Percentiles rank a stretch among this genome's conserved stretches.
Conservation (phyloP, 1,140 invertebrate genomes). For the Melanaphis sacchari region DNA sequence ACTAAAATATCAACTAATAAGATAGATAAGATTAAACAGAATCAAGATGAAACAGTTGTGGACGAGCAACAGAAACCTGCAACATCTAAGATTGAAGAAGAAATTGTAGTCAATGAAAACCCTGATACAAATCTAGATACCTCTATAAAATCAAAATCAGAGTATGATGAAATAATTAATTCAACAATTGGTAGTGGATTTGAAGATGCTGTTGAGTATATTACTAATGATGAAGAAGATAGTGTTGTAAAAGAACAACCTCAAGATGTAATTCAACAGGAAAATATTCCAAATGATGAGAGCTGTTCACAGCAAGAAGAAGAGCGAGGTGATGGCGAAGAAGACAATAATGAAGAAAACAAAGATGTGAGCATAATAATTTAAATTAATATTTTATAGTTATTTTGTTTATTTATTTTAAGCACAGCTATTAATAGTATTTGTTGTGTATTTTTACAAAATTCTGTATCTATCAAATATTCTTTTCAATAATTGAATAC, state of each 20-base stretch:
- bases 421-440: background rate
- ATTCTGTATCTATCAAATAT: background rate
- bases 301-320: background rate
- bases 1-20: background rate
- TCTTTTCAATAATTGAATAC: background rate
- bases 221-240: background rate
- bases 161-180: background rate
- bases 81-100: background rate
- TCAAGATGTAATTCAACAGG: background rate
- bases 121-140: background rate
- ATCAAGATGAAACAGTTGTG: background rate
- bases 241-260: background rate
- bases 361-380: background rate
- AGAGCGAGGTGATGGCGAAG: background rate
- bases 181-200: background rate
- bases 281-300: background rate
- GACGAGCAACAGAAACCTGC: background rate
- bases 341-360: background rate
- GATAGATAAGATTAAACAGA: background rate
- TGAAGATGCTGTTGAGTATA: constrained; percentile 1
- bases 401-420: background rate
- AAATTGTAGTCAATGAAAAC: background rate
- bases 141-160: background rate
- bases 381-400: background rate
- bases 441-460: background rate